Percentiles rank a stretch among this genome's conserved stretches.
Conservation (phyloP, 2,797 vertebrate species). For the Neostethus bicornis region DNA sequence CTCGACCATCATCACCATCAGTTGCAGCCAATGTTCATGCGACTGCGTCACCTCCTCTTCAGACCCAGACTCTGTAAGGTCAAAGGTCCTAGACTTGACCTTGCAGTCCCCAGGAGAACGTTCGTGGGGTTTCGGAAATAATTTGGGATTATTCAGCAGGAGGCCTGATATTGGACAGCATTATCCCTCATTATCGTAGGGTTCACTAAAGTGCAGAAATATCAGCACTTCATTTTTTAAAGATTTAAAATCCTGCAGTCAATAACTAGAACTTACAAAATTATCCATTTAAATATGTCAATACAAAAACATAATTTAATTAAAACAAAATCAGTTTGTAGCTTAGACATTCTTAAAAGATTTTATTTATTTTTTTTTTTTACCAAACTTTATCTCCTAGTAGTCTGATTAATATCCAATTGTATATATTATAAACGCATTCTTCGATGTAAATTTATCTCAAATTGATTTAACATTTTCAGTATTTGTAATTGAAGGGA, state of each 20-base stretch:
- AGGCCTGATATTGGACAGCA: slow-evolving; percentile 66
- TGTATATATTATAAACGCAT: no score
- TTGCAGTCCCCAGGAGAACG: slow-evolving; percentile 76
- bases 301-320: slow-evolving; percentile 15
- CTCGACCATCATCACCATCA: slow-evolving; percentile 38
- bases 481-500: no score
- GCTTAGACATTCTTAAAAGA: slow-evolving; percentile 1
- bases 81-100: slow-evolving; percentile 85
- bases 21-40: slow-evolving; percentile 41
- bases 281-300: slow-evolving; percentile 65
- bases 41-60: slow-evolving; percentile 62
- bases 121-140: slow-evolving; percentile 74
- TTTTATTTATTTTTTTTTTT: no score
- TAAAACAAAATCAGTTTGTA: neutral
- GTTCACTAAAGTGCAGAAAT: slow-evolving; percentile 49
- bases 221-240: slow-evolving; percentile 67
- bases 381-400: no score
- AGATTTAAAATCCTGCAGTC: slow-evolving; percentile 67
- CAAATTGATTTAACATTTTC: no score
- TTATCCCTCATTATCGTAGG: slow-evolving; percentile 75
- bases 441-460: no score
- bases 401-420: no score
- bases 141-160: slow-evolving; percentile 80
- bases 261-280: slow-evolving; percentile 67
- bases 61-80: slow-evolving; percentile 78